Evolutionary conservation across 1,140 invertebrate species (phyloP), one percentile per base, ranked within the genome.

Genomic region (Lepidurus apus): DNA sequence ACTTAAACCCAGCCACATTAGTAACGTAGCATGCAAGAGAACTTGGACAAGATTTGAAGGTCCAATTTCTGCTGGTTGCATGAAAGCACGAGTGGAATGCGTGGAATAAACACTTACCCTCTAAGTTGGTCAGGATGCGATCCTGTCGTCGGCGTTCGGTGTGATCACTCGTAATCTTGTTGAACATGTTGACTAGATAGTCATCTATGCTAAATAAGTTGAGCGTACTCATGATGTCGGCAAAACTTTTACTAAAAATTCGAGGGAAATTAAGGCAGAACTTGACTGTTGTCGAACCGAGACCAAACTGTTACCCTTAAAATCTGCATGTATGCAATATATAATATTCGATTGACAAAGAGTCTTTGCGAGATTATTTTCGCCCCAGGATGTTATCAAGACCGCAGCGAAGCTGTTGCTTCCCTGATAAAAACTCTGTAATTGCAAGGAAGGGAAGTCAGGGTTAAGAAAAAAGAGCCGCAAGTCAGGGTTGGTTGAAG

Each of bases 151-250:
- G 42, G 42, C 75, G 34, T 45, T 43, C 43, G 8, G 43, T 43
- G 10, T 43, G 42, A 47, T 77, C 75, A 42, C 6, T 17, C 6
- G 43, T 21, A 45, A 77, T 24, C 42, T 77, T 77, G 75, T 77
- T 47, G 21, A 42, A 43, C 21, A 77, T 21, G 43, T 65, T 43
- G 17, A 26, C 9, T 17, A 77, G 2, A 43, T 77, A 77, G 24
- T 77, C 75, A n/a, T 45, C 75, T 13, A 77, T 42, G 43, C 75
- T 47, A 65, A 65, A 65, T 21, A 65, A 8, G 21, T 65, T 65
- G 53, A 65, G 53, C 17, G 53, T 65, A 13, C 17, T 65, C 53
- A 65, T 65, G 53, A n/a, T 65, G 8, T 21, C n/a, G 53, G 5
- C 13, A 21, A 0, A 13, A 17, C 17, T 17, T 13, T 65, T 7